Percentiles rank a stretch among this genome's conserved stretches.
These are phyloP conservation scores for Copsychus sechellarum DNA, from an alignment of 2,113 vertebrate species.

Conservation along the genomic window DNA sequence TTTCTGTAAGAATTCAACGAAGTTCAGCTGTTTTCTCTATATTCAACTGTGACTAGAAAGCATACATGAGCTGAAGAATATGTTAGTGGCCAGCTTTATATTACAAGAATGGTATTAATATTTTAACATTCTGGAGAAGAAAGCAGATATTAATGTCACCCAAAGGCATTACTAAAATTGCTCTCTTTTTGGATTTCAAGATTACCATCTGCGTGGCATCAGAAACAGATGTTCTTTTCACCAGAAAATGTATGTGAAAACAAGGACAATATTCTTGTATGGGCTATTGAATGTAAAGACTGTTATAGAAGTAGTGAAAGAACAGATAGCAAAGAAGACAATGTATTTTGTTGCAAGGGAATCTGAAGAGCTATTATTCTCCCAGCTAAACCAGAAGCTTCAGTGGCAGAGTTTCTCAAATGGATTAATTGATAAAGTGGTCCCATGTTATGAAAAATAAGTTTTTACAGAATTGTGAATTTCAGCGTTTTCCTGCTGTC, in stretches of 20 bases:
- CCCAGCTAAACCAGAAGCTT: background rate
- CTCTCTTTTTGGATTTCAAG: constrained; percentile 42
- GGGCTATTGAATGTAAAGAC: background rate
- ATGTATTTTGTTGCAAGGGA: background rate
- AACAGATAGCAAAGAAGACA: background rate
- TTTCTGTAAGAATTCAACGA: background rate
- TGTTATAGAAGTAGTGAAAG: background rate
- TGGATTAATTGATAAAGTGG: background rate
- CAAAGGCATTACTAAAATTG: constrained; percentile 46
- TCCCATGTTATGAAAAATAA: background rate
- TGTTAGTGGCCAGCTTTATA: background rate
- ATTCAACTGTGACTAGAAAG: background rate
- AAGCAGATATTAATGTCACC: constrained; percentile 49
- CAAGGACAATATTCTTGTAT: constrained; percentile 36
- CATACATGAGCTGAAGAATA: background rate
- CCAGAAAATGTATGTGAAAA: constrained; percentile 30
- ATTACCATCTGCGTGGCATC: constrained; percentile 56
- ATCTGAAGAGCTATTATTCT: background rate
- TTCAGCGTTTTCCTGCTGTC: background rate
- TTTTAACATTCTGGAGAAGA: constrained; percentile 52
- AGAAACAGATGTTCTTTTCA: constrained; percentile 65
- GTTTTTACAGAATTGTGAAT: background rate
- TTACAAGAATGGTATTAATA: constrained; percentile 33
- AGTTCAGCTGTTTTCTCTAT: background rate
- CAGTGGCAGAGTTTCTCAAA: background rate